Evolutionary conservation across 1,140 invertebrate species (phyloP), one percentile per base, ranked within the genome.

Genomic region (Pinna nobilis): DNA sequence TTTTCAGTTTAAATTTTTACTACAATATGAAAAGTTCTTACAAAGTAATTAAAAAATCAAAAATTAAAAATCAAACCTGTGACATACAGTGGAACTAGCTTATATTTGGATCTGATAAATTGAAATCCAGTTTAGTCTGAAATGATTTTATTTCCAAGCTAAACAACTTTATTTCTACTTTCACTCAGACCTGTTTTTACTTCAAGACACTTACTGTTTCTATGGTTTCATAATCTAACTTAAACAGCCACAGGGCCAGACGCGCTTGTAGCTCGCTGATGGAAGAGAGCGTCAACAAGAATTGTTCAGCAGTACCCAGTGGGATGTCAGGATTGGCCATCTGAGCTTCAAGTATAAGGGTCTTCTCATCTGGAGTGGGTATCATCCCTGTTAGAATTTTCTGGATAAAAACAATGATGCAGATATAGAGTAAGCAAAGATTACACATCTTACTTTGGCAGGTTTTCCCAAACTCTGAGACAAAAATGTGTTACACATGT

Each of bases 171-270:
- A 55, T 23, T 55, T 20, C n/a, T 15, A 55, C n/a, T 15, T 13
- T 23, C 25, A 28, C 15, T 20, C 18, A 1, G 20, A 25, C 51
- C 32, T 53, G 32, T 15, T 25, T 3, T 53, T 1, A 13, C 51
- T 13, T 28, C 7, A 33, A 32, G 7, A 13, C 7, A 33, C 90
- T 89, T 89, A 96, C 95, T 90, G 93, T 94, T 91, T 99, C 97
- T 75, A 95, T 93, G 86, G 94, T 95, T 88, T 99, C 97, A 89
- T 98, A 99, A 91, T 99, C 98, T 39, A 99, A 90, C 88, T 98
- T 98, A 90, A 99, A 99, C 63, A 98, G 94, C 98, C 98, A 99
- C 65, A 99, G 91, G 87, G 97, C 96, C 3, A 99, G 92, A 78
- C 98, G 91, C 32, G 98, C 97, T 30, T 95, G 93, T 49, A 99